These are phyloP conservation scores for Recurvirostra avosetta DNA, from an alignment of 2,113 vertebrate genomes.

Conservation along the genomic window DNA sequence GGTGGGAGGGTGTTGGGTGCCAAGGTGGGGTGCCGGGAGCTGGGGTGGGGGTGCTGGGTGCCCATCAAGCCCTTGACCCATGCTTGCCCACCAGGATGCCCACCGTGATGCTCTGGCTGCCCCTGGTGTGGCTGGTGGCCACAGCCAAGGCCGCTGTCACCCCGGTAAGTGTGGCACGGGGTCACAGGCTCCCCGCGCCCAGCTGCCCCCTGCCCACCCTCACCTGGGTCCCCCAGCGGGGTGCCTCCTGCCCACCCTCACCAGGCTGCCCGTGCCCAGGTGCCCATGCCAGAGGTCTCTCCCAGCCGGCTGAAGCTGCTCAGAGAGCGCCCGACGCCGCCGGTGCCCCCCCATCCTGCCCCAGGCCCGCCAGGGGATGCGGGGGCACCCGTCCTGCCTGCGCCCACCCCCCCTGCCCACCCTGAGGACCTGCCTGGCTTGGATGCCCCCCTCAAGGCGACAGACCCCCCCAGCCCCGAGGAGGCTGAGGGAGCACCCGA, in stretches of 20 bases:
- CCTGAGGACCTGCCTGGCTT: not conserved
- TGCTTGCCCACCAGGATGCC: not conserved
- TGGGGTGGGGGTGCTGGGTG: too few species aligned
- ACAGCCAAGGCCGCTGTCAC: not conserved
- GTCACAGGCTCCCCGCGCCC: fast-evolving
- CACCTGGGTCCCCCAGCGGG: fast-evolving
- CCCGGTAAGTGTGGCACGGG: not conserved
- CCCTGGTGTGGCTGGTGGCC: not conserved
- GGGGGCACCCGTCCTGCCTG: fast-evolving
- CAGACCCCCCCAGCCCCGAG: fast-evolving
- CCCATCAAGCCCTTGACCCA: not conserved
- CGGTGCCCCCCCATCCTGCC: not conserved
- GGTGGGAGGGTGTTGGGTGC: not conserved
- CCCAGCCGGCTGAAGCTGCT: not conserved
- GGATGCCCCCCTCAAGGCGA: not conserved
- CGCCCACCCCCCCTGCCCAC: not conserved
- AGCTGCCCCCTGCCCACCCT: not conserved
- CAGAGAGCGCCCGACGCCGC: fast-evolving
- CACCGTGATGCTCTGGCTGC: not conserved
- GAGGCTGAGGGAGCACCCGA: fast-evolving
- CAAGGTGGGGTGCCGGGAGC: not conserved
- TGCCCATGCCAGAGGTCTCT: not conserved
- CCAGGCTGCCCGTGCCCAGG: not conserved
- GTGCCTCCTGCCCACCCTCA: not conserved
- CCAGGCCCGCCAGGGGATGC: fast-evolving